Base-by-base conservation (phyloP, 2,888 invertebrate species). In the Anoncus sp. region DNA sequence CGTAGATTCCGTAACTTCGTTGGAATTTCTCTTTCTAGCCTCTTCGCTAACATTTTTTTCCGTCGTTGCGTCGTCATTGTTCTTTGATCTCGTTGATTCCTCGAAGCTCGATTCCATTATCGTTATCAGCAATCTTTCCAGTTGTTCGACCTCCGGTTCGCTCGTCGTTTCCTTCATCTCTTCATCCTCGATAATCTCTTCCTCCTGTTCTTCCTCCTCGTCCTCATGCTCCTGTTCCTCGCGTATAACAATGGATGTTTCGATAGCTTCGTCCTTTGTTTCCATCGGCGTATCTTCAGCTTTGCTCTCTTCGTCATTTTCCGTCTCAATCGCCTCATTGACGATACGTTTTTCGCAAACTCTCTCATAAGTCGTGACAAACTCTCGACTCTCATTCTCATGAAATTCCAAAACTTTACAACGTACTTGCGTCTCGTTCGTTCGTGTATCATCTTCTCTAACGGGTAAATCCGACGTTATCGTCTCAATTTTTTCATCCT, bases 121-220 rank as follows among this genome's bases (percentile, higher is more conserved):
- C 47, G 87, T 88, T 6, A 87, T 86, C 14, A 90, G 76, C 69
- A 90, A 77, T 75, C 82, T 85, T 55, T 88, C 88, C 22, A 90
- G 77, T 71, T 90, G 88, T 63, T 90, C 89, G n/a, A 88, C 87
- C 69, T 90, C 89, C 9, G 87, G 85, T 27, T 84, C 84, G n/a
- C n/a, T n/a, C 45, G 75, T 77, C 14, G 83, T 81, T 78, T 77
- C 83, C 57, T 78, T 83, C 20, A n/a, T 47, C 14, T 71, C 60
- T 5, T 73, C 51, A 16, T 49, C 60, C 6, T 40, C 22, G 35
- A n/a, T n/a, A n/a, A n/a, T n/a, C n/a, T n/a, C n/a, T n/a, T n/a
- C n/a, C n/a, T n/a, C n/a, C n/a, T n/a, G n/a, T n/a, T n/a, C n/a
- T n/a, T n/a, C n/a, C n/a, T n/a, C n/a, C n/a, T n/a, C n/a, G n/a